Evolutionary conservation across 1,140 invertebrate genomes (phyloP).

Genomic region (Achroia grisella): DNA sequence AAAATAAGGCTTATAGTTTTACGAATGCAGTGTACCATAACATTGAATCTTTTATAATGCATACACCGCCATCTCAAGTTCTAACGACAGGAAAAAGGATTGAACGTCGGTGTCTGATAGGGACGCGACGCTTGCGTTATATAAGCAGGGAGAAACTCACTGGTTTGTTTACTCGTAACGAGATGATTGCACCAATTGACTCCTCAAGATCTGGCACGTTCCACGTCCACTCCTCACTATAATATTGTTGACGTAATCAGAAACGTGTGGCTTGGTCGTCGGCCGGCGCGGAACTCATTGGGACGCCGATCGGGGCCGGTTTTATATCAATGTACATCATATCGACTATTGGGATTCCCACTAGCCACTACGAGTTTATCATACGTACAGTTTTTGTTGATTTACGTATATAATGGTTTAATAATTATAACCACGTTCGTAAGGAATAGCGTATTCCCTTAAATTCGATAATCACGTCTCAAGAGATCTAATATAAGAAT

Average conservation of each 20-base stretch:
- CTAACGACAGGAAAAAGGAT: conserved; percentile 5
- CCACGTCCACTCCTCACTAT: conserved; percentile 26
- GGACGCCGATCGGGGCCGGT: conserved; percentile 21
- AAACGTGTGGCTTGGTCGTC: conserved; percentile 39
- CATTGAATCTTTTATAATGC: too few relatives aligned
- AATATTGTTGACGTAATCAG: conserved; percentile 2
- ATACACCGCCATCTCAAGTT: background rate
- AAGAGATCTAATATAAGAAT: too few relatives aligned
- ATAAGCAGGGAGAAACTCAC: conserved; percentile 52
- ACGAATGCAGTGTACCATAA: too few relatives aligned
- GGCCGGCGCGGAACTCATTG: conserved; percentile 47
- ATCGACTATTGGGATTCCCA: conserved; percentile 18
- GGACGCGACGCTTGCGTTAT: conserved; percentile 31
- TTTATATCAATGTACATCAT: conserved; percentile 25
- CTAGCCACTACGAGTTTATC: conserved; percentile 4
- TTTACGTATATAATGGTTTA: background rate
- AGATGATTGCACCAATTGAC: conserved; percentile 66
- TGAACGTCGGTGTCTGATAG: conserved; percentile 21
- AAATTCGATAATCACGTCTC: too few relatives aligned
- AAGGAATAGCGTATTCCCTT: too few relatives aligned
- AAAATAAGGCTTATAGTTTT: too few relatives aligned
- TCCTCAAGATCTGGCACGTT: conserved; percentile 56
- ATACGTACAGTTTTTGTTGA: conserved; percentile 6
- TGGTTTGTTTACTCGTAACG: conserved; percentile 64
- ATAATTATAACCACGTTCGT: too few relatives aligned